Base-by-base conservation (phyloP, 2,113 vertebrate genomes). In the Cebidichthys violaceus region DNA sequence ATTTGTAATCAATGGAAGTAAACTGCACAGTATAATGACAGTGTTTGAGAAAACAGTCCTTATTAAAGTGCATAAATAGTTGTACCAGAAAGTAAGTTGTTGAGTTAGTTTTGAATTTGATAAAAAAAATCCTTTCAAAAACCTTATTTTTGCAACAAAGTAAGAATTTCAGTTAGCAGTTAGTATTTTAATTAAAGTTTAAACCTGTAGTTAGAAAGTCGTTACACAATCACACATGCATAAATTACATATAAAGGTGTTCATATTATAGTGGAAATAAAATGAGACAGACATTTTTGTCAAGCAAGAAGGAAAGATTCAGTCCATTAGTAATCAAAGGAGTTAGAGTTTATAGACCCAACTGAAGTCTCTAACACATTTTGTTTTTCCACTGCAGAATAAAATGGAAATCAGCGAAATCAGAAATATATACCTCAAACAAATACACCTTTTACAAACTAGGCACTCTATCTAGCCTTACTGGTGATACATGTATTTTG, bases 351-450 rank as follows among this genome's bases (percentile, higher is more conserved):
- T 78, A 52, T 20, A 62, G 79, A 87, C 86, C 84, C 90, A 94
- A 88, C 81, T 92, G 90, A 94, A 93, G 90, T 89, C 55, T 67
- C 5, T 22, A 15, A 37, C 27, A 47, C 43, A 37, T 45, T 24
- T 55, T 14, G 37, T 24, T 2, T 72, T 71, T 43, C 37, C 18
- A 17, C 4, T n/a, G 13, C 10, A 61, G 15, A 69, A 13, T 41
- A 9, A 55, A 70, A 29, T 61, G 11, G 14, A 68, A 64, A 54
- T 54, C 8, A 55, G 31, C 11, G 4, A 15, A 71, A 75, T 50
- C 10, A 27, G 10, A 79, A 65, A 24, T 37, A 41, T 13, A 75
- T 17, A 57, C 6, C 7, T 35, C 22, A 13, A 14, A 37, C 18
- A 24, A 35, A 45, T 57, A 55, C 10, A 17, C 10, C 0, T 64